Percentiles rank a stretch among this genome's conserved stretches.
Conservation (phyloP, 2,888 invertebrate genomes). For the Heliothis peltigera region DNA sequence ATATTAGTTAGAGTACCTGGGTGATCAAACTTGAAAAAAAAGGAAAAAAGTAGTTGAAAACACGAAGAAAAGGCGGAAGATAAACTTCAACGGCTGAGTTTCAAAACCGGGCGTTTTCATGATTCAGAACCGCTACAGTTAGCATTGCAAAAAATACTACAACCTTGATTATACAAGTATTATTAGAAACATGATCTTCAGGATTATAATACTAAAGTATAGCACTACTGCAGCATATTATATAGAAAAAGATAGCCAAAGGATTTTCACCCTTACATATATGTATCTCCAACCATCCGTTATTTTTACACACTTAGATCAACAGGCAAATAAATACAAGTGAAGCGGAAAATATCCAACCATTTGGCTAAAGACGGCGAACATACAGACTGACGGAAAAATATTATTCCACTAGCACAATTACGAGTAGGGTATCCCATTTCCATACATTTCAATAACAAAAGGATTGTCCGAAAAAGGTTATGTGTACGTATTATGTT, state of each 20-base stretch:
- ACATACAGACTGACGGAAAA: slow-evolving; percentile 25
- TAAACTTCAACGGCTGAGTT: too few relatives aligned
- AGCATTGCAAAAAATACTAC: too few relatives aligned
- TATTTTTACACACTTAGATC: slow-evolving; percentile 32
- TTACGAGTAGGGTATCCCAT: slow-evolving; percentile 45
- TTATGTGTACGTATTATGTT: slow-evolving; percentile 40
- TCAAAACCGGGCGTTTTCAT: too few relatives aligned
- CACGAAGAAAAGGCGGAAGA: too few relatives aligned
- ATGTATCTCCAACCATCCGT: slow-evolving; percentile 5
- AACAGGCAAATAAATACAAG: slow-evolving; percentile 41
- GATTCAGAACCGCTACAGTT: too few relatives aligned
- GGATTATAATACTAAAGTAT: too few relatives aligned
- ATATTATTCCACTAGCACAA: slow-evolving; percentile 50
- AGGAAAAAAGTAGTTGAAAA: too few relatives aligned
- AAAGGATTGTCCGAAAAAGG: slow-evolving; percentile 51
- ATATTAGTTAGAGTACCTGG: too few relatives aligned
- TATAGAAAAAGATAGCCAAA: neutral
- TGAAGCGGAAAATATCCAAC: slow-evolving; percentile 29
- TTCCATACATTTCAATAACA: slow-evolving; percentile 62
- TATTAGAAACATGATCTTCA: too few relatives aligned
- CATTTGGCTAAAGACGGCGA: slow-evolving; percentile 28
- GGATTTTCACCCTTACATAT: neutral
- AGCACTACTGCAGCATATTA: too few relatives aligned
- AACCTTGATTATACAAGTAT: too few relatives aligned
- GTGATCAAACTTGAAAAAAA: too few relatives aligned